These are phyloP conservation scores for Parasteatoda tepidariorum DNA, from an alignment of 1,140 invertebrate genomes.

Conservation along the genomic window DNA sequence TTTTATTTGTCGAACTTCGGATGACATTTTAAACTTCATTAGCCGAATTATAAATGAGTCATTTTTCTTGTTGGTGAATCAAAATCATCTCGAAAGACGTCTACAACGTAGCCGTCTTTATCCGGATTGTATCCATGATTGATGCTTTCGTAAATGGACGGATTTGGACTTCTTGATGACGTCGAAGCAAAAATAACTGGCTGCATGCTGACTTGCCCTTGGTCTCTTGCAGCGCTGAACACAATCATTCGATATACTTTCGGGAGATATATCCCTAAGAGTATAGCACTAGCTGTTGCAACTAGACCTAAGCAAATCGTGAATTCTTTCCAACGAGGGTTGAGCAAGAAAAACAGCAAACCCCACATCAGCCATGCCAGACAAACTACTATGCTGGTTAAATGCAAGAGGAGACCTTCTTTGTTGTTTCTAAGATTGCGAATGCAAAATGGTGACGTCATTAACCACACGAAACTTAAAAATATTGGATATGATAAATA, in stretches of 20 bases:
- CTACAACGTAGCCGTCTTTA: conserved; percentile 41
- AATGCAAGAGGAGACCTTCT: conserved; percentile 74
- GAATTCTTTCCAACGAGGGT: conserved; percentile 70
- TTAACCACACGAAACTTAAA: conserved; percentile 71
- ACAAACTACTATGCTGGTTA: conserved; percentile 69
- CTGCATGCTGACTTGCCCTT: conserved; percentile 40
- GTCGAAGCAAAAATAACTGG: conserved; percentile 34
- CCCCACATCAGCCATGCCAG: conserved; percentile 73
- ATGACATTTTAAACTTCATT: too few relatives aligned
- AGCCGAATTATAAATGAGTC: conserved; percentile 39
- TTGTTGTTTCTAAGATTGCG: conserved; percentile 74
- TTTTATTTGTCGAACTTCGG: too few relatives aligned
- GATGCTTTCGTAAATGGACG: conserved; percentile 51
- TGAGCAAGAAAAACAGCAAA: conserved; percentile 70
- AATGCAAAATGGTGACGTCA: conserved; percentile 71
- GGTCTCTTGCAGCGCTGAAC: conserved; percentile 65
- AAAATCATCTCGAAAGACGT: conserved; percentile 35
- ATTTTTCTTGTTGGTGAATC: conserved; percentile 37
- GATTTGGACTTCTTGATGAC: conserved; percentile 32
- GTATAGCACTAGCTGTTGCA: conserved; percentile 71
- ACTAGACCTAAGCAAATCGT: conserved; percentile 74
- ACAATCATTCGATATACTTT: conserved; percentile 73
- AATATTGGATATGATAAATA: conserved; percentile 73
- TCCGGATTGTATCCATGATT: conserved; percentile 54
- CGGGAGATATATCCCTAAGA: conserved; percentile 73